These are phyloP conservation scores for Euproctis similis DNA, from an alignment of 2,888 invertebrate genomes.

Conservation along the genomic window DNA sequence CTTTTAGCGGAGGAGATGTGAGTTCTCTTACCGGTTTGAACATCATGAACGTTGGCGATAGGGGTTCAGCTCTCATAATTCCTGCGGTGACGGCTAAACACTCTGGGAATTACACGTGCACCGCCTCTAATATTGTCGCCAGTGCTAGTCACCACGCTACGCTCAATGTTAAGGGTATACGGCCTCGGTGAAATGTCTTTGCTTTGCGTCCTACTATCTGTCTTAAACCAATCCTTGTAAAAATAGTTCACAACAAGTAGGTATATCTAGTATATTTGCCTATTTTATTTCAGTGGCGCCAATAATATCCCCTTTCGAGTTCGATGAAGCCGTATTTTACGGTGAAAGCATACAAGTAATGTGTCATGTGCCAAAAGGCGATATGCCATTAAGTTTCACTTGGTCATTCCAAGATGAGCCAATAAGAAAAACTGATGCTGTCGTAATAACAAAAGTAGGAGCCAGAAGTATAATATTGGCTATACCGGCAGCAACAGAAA, in stretches of 20 bases:
- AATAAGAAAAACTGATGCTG: conserved; percentile 50
- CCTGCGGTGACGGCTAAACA: conserved; percentile 81
- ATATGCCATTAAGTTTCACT: conserved; percentile 80
- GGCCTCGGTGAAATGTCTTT: conserved; percentile 43
- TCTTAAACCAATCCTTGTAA: conserved; percentile 18
- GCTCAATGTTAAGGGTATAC: conserved; percentile 79
- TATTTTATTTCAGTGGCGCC: conserved; percentile 77
- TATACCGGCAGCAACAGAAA: conserved; percentile 79
- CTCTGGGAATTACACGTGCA: conserved; percentile 82
- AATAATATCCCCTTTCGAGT: conserved; percentile 77
- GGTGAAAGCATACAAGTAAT: conserved; percentile 76
- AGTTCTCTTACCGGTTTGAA: conserved; percentile 75
- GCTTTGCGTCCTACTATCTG: conserved; percentile 41
- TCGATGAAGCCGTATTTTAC: conserved; percentile 70
- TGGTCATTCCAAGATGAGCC: conserved; percentile 82
- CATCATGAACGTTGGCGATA: conserved; percentile 79
- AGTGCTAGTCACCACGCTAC: conserved; percentile 75
- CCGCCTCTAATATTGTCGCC: conserved; percentile 78
- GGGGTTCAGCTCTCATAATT: conserved; percentile 80
- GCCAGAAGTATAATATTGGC: conserved; percentile 78
- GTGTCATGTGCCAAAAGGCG: conserved; percentile 80
- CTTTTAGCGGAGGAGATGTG: conserved; percentile 78
- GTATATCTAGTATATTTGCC: too few species aligned
- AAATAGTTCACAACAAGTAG: too few species aligned
- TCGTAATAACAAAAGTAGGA: conserved; percentile 74